Evolutionary conservation across 2,113 vertebrate species (phyloP).

Genomic region (Echinops telfairi): DNA sequence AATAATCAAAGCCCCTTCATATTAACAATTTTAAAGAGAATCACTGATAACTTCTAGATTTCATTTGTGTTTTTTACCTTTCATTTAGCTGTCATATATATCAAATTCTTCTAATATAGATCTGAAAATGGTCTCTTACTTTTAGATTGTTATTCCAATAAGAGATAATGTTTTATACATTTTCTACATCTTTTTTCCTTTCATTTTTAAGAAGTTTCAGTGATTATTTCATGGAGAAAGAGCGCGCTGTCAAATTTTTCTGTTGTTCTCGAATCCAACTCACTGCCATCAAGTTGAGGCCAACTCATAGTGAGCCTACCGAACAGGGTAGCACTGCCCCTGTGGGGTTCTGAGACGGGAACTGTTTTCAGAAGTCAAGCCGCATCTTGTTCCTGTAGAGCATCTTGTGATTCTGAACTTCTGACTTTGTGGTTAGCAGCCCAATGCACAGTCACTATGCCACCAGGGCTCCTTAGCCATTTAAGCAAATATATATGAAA

Average conservation of each 20-base stretch:
- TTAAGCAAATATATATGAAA: neutral
- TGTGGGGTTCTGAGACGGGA: too few relatives aligned
- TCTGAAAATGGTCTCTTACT: constrained; percentile 27
- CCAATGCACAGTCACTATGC: too few relatives aligned
- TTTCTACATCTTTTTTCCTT: constrained; percentile 7
- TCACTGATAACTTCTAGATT: neutral
- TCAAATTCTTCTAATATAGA: neutral
- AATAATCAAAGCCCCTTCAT: too few relatives aligned
- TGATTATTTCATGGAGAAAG: constrained; percentile 2
- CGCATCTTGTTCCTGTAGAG: too few relatives aligned
- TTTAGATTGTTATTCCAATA: neutral
- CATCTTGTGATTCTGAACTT: too few relatives aligned
- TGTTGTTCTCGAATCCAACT: neutral
- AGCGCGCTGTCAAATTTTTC: neutral
- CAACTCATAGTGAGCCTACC: too few relatives aligned
- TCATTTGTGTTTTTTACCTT: constrained; percentile 13
- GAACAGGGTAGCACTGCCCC: too few relatives aligned
- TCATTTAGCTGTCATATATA: neutral
- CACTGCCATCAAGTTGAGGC: too few relatives aligned
- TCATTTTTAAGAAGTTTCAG: neutral
- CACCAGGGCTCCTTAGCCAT: neutral
- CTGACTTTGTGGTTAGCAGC: too few relatives aligned
- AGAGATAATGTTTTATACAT: neutral
- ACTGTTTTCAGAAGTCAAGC: too few relatives aligned
- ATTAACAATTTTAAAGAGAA: neutral